Evolutionary conservation across 2,797 vertebrate genomes (phyloP).

Genomic region (Lagocephalus sceleratus): DNA sequence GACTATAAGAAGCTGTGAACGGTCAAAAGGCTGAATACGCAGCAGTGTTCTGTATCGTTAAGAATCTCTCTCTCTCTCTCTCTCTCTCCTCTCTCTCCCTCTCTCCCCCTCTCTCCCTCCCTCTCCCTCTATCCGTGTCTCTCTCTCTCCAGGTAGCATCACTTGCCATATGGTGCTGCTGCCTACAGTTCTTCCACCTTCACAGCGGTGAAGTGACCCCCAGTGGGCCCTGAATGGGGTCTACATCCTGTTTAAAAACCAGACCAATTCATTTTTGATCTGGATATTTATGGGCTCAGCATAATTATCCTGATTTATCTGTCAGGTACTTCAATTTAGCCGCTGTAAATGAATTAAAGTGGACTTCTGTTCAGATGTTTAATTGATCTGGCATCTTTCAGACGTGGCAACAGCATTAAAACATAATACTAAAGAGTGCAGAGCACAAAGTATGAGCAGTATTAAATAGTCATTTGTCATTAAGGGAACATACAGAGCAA

Average conservation of each 20-base stretch:
- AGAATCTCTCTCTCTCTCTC: slow-evolving; percentile 9
- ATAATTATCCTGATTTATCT: too few relatives aligned
- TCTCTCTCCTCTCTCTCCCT: background rate
- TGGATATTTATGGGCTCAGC: too few relatives aligned
- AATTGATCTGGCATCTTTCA: too few relatives aligned
- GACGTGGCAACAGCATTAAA: too few relatives aligned
- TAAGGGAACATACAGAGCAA: too few relatives aligned
- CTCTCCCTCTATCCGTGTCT: background rate
- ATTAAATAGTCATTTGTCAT: too few relatives aligned
- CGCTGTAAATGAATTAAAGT: too few relatives aligned
- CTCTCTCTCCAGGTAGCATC: slow-evolving; percentile 34
- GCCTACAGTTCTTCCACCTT: slow-evolving; percentile 34
- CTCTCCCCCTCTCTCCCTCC: background rate
- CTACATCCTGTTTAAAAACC: slow-evolving; percentile 1
- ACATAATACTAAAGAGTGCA: too few relatives aligned
- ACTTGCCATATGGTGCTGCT: slow-evolving; percentile 35
- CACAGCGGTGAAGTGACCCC: slow-evolving; percentile 6
- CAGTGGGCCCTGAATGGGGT: background rate
- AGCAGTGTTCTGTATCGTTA: slow-evolving; percentile 4
- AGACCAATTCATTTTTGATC: too few relatives aligned
- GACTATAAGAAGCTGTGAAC: slow-evolving; percentile 22
- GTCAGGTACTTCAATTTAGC: too few relatives aligned
- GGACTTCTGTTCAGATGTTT: too few relatives aligned
- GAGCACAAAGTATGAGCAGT: too few relatives aligned
- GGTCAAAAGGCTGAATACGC: slow-evolving; percentile 29